phyloP scores from a whole-genome alignment of 2,888 invertebrate species.

The Polietes domitor region DNA sequence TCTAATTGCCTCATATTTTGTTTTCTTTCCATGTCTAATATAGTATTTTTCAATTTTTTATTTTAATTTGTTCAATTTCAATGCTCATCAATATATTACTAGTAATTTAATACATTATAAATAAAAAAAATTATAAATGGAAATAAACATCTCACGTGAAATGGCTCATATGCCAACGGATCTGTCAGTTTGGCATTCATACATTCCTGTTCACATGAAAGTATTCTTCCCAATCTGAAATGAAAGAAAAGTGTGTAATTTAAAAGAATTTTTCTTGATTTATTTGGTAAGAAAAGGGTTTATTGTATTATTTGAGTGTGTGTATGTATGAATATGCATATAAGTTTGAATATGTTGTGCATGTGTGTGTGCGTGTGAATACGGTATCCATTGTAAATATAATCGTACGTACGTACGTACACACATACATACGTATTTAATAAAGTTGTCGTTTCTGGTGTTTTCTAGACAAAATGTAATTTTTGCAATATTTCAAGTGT shows the following conservation, averaged over 20 bases:
- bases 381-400: not conserved
- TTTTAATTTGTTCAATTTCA: no score
- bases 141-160: no score
- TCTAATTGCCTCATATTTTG: no score
- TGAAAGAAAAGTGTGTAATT: conserved; percentile 7
- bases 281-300: not conserved
- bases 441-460: conserved; percentile 1
- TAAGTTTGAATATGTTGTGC: not conserved
- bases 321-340: not conserved
- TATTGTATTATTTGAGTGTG: not conserved
- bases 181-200: no score
- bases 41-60: no score
- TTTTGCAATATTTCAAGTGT: conserved; percentile 11
- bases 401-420: no score
- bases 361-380: no score
- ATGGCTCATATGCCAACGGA: no score
- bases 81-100: no score
- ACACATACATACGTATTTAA: not conserved
- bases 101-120: no score
- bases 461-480: not conserved
- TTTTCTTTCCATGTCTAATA: no score
- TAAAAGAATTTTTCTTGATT: conserved; percentile 8
- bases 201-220: not conserved
- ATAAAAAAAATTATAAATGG: no score
- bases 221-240: not conserved